Evolutionary conservation across 2,113 vertebrate genomes (phyloP), one percentile per base, ranked within the genome.

Genomic region (Egretta garzetta): DNA sequence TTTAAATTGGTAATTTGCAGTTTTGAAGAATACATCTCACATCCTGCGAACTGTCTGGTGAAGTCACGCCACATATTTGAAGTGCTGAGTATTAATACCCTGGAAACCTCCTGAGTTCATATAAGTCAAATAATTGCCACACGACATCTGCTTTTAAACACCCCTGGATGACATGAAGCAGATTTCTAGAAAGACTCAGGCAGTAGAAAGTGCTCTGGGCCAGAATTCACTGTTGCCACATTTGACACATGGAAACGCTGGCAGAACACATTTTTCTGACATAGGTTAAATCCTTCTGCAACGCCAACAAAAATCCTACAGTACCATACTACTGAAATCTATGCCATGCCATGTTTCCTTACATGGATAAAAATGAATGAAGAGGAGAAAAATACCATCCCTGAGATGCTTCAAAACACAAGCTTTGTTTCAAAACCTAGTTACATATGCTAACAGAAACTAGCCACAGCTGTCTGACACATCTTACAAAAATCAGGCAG

Each of bases 81-180:
- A 87, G 58, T 4, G 12, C 16, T 45, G 45, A 24, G 17, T 50
- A 63, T 53, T 55, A 21, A 56, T 55, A 83, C 26, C 45, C 28
- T 21, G 12, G 11, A 43, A 81, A 35, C 30, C 33, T 91, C 39
- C 39, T 41, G 39, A 41, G 39, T 80, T 93, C 19, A 68, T n/a
- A 67, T 5, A 56, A 62, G 67, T 33, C 56, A 41, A 74, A 32
- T 28, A 47, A 47, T 2, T 41, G 55, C 64, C 68, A 19, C 26
- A 4, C 9, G 33, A 10, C 16, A 41, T 20, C 37, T 74, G 64
- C 64, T 70, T 76, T 86, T 43, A 35, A 90, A 77, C 21, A 41
- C 9, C 37, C 8, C 16, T 59, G 67, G n/a, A 4, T 1, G 74
- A 41, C 3, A 0, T 12, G 21, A 60, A 60, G 45, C 1, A 3